phyloP scores from a whole-genome alignment of 2,113 vertebrate species.

The Eurypyga helias region DNA sequence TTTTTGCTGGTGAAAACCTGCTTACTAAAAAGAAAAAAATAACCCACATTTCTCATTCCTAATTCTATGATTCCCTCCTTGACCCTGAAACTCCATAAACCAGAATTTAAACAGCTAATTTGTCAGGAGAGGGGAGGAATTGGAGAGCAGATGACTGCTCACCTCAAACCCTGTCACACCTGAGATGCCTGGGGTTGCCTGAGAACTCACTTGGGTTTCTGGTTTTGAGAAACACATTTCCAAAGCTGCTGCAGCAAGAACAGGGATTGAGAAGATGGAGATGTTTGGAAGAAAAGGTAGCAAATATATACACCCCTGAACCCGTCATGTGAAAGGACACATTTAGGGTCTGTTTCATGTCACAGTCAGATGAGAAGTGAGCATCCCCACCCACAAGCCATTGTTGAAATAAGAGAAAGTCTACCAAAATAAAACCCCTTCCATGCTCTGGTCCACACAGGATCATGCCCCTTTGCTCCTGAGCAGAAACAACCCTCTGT shows the following conservation, averaged over 20 bases:
- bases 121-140: neutral
- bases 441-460: neutral
- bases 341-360: neutral
- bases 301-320: neutral
- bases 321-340: accelerated
- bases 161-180: accelerated
- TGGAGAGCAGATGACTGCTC: neutral
- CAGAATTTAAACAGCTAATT: neutral
- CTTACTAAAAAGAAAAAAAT: neutral
- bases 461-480: neutral
- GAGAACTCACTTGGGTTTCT: neutral
- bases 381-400: neutral
- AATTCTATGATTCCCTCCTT: neutral
- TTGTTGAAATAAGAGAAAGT: neutral
- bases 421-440: neutral
- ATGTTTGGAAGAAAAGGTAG: neutral
- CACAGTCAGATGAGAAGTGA: neutral
- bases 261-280: neutral
- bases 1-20: neutral
- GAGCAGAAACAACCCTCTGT: neutral
- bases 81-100: neutral
- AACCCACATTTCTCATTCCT: neutral
- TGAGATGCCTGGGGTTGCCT: neutral
- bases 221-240: neutral
- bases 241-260: neutral